Conservation (phyloP, 1,140 invertebrate genomes). For the Maconellicoccus hirsutus region DNA sequence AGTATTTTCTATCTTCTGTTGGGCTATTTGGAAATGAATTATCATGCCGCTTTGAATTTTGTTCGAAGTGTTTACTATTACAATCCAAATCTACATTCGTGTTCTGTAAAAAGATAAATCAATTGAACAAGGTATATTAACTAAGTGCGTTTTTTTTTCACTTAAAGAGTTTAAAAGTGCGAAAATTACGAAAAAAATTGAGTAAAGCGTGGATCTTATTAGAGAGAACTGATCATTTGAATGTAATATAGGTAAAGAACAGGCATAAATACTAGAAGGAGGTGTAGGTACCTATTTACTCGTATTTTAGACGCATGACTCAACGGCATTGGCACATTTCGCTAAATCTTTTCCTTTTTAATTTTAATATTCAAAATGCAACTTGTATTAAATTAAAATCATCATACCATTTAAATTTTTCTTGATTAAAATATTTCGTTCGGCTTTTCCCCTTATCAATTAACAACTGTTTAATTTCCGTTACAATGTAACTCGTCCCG, state of each 20-base stretch:
- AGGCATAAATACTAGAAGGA: too few relatives aligned
- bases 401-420: not conserved
- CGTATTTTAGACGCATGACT: too few relatives aligned
- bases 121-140: too few relatives aligned
- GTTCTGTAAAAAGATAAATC: not conserved
- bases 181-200: too few relatives aligned
- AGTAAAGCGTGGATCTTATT: too few relatives aligned
- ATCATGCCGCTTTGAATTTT: not conserved
- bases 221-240: too few relatives aligned
- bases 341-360: too few relatives aligned
- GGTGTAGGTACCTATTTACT: too few relatives aligned
- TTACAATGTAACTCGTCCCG: not conserved
- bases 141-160: too few relatives aligned
- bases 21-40: not conserved
- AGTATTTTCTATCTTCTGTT: conserved; percentile 9
- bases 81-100: not conserved
- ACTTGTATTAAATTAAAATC: not conserved
- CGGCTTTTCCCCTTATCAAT: not conserved
- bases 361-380: not conserved
- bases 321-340: too few relatives aligned
- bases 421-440: conserved; percentile 16
- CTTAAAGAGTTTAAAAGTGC: too few relatives aligned
- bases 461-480: conserved; percentile 16
- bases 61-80: not conserved
- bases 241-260: too few relatives aligned